Percentiles rank a stretch among this genome's conserved stretches.
Conservation (phyloP, 2,888 invertebrate species). For the Poecilobothrus nobilitatus region DNA sequence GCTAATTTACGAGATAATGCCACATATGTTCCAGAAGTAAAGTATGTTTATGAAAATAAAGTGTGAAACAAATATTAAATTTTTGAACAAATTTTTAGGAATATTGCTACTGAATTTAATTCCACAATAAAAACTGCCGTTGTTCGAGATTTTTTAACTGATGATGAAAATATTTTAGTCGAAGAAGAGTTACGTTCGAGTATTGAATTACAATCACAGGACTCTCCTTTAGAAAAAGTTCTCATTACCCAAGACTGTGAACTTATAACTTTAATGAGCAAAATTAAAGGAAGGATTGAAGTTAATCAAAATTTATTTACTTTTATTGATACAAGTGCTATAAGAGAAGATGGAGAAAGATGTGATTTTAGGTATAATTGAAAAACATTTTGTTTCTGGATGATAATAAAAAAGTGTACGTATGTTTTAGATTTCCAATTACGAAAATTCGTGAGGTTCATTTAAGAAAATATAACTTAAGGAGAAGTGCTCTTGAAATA, state of each 20-base stretch:
- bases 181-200: conserved; percentile 46
- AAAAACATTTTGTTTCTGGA: conserved; percentile 5
- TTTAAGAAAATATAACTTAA: conserved; percentile 53
- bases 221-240: conserved; percentile 49
- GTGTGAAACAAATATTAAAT: neutral
- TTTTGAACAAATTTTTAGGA: conserved; percentile 25
- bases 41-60: conserved; percentile 26
- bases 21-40: conserved; percentile 36
- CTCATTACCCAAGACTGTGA: conserved; percentile 55
- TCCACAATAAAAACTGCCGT: conserved; percentile 44
- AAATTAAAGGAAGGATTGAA: conserved; percentile 53
- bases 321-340: conserved; percentile 51
- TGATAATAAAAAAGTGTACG: neutral
- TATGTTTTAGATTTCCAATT: conserved; percentile 43
- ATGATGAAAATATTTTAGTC: conserved; percentile 42
- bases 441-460: conserved; percentile 55
- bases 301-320: conserved; percentile 52
- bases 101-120: conserved; percentile 40
- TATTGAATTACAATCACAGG: conserved; percentile 43
- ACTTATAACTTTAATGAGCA: conserved; percentile 52
- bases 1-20: conserved; percentile 53
- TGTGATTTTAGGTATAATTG: conserved; percentile 44
- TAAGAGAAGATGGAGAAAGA: conserved; percentile 46
- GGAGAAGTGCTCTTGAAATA: conserved; percentile 56
- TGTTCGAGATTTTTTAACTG: conserved; percentile 42